Base-by-base conservation (phyloP, 2,113 vertebrate species). In the Erinaceus europaeus region DNA sequence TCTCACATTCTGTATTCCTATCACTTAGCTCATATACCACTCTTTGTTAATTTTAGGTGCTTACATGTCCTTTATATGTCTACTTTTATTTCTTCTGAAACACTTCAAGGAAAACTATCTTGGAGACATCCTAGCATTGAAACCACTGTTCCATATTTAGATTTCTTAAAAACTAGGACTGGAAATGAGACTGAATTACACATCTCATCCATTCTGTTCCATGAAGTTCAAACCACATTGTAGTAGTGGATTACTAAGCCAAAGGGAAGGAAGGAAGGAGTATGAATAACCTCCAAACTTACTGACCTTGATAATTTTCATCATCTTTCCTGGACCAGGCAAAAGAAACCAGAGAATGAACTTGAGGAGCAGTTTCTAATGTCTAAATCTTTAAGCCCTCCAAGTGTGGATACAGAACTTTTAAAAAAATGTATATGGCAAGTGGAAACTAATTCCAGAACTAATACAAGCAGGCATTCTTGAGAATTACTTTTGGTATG, bases 41-140 rank as follows among this genome's bases (percentile, higher is more conserved):
- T 14, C 48, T 40, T 40, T 0, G 27, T 55, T 96, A 91, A 96
- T 96, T 94, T 96, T 95, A 95, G 91, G 48, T 69, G 78, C 81
- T 21, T 90, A 9, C 0, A 48, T 89, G 64, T 69, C 76, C 91
- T 84, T 88, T 92, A 62, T 64, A 38, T 52, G 59, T 29, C 64
- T 82, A 14, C 84, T 94, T 93, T 80, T 89, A 89, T 88, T 92
- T 85, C 93, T 75, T 81, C 12, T 84, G 76, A 92, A 91, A 91
- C 14, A 71, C 78, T 96, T 71, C 9, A 84, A 92, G 93, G 83
- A 64, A 14, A 36, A 78, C 83, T 74, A 48, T 84, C 74, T 94
- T 92, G 91, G 87, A 86, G 69, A 64, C 34, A 88, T n/a, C 73
- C 84, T 29, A 0, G 92, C 52, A 94, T 68, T 89, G 87, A 93